These are phyloP conservation scores for Tetragonisca angustula DNA, from an alignment of 2,888 invertebrate genomes.

Conservation along the genomic window DNA sequence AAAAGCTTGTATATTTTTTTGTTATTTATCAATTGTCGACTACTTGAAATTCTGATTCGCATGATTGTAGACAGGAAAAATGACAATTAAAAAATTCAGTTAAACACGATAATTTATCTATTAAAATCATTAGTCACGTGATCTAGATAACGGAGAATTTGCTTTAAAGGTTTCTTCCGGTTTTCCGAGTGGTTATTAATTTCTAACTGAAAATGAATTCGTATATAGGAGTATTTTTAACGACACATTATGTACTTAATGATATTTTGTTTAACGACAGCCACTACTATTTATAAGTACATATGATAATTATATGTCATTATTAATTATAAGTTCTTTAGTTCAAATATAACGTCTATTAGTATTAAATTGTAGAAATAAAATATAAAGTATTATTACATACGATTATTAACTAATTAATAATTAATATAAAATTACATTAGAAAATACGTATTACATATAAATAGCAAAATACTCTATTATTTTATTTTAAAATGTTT, in stretches of 20 bases:
- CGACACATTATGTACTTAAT: neutral
- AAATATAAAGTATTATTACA: neutral
- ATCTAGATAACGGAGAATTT: neutral
- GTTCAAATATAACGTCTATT: neutral
- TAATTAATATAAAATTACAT: neutral
- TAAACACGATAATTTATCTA: conserved; percentile 14
- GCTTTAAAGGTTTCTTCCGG: conserved; percentile 37
- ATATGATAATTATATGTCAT: neutral
- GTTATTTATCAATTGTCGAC: neutral
- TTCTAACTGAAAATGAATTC: neutral
- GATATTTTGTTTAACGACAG: neutral
- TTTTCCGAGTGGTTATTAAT: conserved; percentile 19
- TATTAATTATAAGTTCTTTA: neutral
- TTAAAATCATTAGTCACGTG: conserved; percentile 42
- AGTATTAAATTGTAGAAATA: neutral
- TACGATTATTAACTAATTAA: neutral
- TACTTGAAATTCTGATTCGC: neutral
- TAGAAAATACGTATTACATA: neutral
- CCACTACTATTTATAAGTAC: neutral
- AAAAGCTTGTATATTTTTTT: neutral
- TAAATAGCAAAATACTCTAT: neutral
- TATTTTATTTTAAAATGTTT: neutral
- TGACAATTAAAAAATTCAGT: conserved; percentile 8
- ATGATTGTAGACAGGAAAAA: neutral
- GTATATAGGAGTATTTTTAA: neutral